Base-by-base conservation (phyloP, 2,888 invertebrate genomes). In the Hylaea fasciaria region DNA sequence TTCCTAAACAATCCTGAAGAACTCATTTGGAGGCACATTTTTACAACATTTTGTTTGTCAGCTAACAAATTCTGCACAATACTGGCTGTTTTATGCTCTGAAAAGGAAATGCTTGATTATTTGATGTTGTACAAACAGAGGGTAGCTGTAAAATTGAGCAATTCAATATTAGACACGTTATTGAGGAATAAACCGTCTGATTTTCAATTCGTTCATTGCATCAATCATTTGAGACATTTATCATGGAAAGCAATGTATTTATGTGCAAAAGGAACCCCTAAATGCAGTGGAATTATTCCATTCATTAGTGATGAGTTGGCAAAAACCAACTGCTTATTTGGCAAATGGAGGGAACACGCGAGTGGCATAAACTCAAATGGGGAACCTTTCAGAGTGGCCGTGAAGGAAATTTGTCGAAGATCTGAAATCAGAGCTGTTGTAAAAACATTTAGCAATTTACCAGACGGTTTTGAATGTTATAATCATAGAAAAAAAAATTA, bases 21-120 rank as follows among this genome's bases (percentile, higher is more conserved):
- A 61, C 61, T 82, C 3, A 72, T 91, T 58, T 92, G 92, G 93
- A 75, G 70, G 3, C 89, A 92, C 65, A 72, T 89, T 58, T 93
- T 92, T 68, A 77, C 80, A 4, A 89, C 91, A n/a, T 82, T 88
- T 32, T 90, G 89, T 70, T 68, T 92, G 14, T 91, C 92, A 14
- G 92, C 92, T 0, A 92, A 93, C 70, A 93, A 91, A 72, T 88
- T 92, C 60, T 92, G 92, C 51, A 89, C 92, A 9, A 89, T 91
- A 49, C 68, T 91, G 51, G 82, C 89, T 8, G 65, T 92, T 48
- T 56, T 87, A n/a, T 87, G 86, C 61, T 71, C 83, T 53, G 79
- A 80, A 35, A 69, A 69, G 14, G 83, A 88, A 41, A 87, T 88
- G 77, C 63, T 68, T 0, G 74, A 74, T 50, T 83, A 83, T 70